Percentiles rank a stretch among this genome's conserved stretches.
Conservation (phyloP, 1,140 invertebrate genomes). For the Pogonomyrmex barbatus region DNA sequence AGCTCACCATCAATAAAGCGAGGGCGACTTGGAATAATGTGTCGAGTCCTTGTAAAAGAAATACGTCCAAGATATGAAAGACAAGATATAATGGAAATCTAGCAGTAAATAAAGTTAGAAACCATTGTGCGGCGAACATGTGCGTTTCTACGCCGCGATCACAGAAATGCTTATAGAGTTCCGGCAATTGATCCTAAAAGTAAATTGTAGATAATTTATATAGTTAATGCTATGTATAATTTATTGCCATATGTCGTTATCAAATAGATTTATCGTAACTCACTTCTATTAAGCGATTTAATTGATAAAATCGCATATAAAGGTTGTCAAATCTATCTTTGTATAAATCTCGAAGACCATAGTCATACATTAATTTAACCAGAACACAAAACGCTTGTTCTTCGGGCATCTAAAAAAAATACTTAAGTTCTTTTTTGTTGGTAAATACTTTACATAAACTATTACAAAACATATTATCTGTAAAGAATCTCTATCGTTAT, state of each 20-base stretch:
- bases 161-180: slow-evolving; percentile 96
- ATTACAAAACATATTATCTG: not conserved
- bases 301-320: slow-evolving; percentile 97
- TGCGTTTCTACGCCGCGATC: slow-evolving; percentile 97
- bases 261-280: slow-evolving; percentile 50
- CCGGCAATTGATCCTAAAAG: slow-evolving; percentile 94
- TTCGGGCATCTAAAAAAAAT: slow-evolving; percentile 96
- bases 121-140: slow-evolving; percentile 99
- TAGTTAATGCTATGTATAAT: slow-evolving; percentile 6
- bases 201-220: not conserved
- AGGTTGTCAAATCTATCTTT: slow-evolving; percentile 98
- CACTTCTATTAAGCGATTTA: slow-evolving; percentile 97
- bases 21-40: slow-evolving; percentile 98
- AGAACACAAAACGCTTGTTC: slow-evolving; percentile 99
- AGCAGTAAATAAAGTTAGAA: slow-evolving; percentile 99
- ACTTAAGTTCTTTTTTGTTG: slow-evolving; percentile 46
- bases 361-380: slow-evolving; percentile 98
- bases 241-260: not conserved
- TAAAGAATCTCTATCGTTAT: not conserved
- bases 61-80: slow-evolving; percentile 98
- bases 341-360: slow-evolving; percentile 97
- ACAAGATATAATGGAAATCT: slow-evolving; percentile 99
- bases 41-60: slow-evolving; percentile 96
- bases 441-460: slow-evolving; percentile 36
- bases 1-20: slow-evolving; percentile 93